Evolutionary conservation across 2,113 vertebrate species (phyloP), one percentile per base, ranked within the genome.

Genomic region (Brevimyrus niger): DNA sequence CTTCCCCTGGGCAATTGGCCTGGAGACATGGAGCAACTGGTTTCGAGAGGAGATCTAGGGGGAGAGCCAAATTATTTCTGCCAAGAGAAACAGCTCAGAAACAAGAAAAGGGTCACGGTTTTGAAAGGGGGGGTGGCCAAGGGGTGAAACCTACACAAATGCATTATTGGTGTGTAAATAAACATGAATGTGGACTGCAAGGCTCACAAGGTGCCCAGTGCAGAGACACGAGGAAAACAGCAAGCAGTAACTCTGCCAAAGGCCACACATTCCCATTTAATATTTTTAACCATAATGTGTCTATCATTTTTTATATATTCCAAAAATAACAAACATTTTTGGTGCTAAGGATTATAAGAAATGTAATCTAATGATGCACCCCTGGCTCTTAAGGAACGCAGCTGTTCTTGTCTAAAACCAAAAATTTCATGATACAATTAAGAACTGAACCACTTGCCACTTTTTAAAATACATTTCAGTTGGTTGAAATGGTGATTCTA

Each of bases 1-100:
- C 95, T 94, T 96, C 96, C 96, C 95, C 95, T 94, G 95, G 94
- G 96, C 94, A 92, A 88, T 89, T 92, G 93, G 94, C 94, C 92
- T 92, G 93, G 95, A 95, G 51, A 65, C 53, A 48, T n/a, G 35
- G 47, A 87, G 86, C 61, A 47, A 83, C 38, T 50, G 53, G 69
- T 87, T 84, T 50, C 46, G 38, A 47, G 55, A 85, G 86, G 38
- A 35, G 85, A 23, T 53, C 23, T 31, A 17, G 48, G 17, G 48
- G 85, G 85, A 19, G 48, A 21, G 48, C 48, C n/a, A 27, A 27
- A 86, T 86, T 23, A 51, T 86, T 50, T 53, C 85, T 47, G 85
- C 48, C 85, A 86, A 86, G 5, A 53, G 19, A 86, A 86, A 86
- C 23, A 35, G 47, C n/a, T 50, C 84, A 50, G 84, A 50, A 86